Evolutionary conservation across 2,888 invertebrate genomes (phyloP), one percentile per base, ranked within the genome.

Genomic region (Tipula helvola): DNA sequence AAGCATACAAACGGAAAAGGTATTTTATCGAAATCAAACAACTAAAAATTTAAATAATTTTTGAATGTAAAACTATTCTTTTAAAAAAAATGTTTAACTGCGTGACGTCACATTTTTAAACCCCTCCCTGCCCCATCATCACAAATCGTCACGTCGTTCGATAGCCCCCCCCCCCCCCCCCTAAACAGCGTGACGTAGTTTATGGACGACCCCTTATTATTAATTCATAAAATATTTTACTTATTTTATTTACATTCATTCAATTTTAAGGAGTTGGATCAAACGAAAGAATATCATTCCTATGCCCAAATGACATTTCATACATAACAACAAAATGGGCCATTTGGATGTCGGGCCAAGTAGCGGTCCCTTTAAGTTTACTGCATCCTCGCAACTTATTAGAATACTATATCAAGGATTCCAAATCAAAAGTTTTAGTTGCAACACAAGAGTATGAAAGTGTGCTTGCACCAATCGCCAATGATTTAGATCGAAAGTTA

Each of bases 301-400:
- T 98, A 89, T 95, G 96, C 90, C 94, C 95, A 8, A 97, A 96
- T 90, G 95, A 97, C 91, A 95, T 95, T 0, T 93, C 95, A 16
- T 97, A 96, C 90, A 93, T 97, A 12, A 94, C 96, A 57, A 94
- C 95, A 0, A 95, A 96, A 89, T 97, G 97, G 96, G 97, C 96
- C 0, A 95, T 96, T 89, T 98, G 97, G 97, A 96, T 97, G 93
- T 94, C 95, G 2, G 97, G 97, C 0, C 96, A 97, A 90, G 95
- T 96, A 88, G 97, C 96, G 52, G 96, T 98, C 0, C 97, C 98
- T 0, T 91, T 98, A 57, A 95, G 95, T 87, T 93, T 94, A 0
- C 91, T 93, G 1, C 96, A 97, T 90, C 96, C 97, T 0, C 91
- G 93, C 28, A 93, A 94, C 2, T 93, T 96, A 90, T 92, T 97